These are phyloP conservation scores for Parazoanthus swiftii DNA, from an alignment of 92 coral and sea anemone species.

Conservation along the genomic window DNA sequence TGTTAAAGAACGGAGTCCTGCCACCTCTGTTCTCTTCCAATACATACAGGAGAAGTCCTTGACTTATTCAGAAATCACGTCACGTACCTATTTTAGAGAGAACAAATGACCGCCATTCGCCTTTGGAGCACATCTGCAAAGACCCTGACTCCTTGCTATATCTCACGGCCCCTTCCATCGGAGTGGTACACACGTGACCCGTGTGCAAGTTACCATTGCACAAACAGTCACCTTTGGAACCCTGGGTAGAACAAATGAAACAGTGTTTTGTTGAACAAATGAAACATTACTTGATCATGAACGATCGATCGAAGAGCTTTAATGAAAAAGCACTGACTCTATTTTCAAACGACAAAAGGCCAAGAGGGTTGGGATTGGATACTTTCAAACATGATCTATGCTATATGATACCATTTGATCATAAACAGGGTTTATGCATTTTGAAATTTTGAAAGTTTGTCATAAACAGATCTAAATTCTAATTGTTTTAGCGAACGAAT, in stretches of 20 bases:
- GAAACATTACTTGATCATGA: background rate
- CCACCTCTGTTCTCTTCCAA: no score
- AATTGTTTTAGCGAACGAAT: no score
- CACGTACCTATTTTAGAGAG: conserved; percentile 25
- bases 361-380: no score
- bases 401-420: no score
- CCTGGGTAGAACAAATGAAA: conserved; percentile 38
- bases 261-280: background rate
- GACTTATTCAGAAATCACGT: background rate
- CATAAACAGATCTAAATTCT: no score
- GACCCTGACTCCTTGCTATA: conserved; percentile 52
- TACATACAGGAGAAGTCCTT: background rate
- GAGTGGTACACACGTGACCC: conserved; percentile 45
- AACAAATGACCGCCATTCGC: conserved; percentile 68
- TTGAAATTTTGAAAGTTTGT: no score
- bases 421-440: no score
- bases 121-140: conserved; percentile 61
- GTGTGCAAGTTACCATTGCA: conserved; percentile 10
- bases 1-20: background rate
- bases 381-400: no score
- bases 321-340: background rate
- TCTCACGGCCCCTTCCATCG: conserved; percentile 66
- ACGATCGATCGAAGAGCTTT: no score
- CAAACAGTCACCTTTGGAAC: conserved; percentile 74
- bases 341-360: no score